phyloP scores from a whole-genome alignment of 2,113 vertebrate species.

The Cyprinodon tularosa region DNA sequence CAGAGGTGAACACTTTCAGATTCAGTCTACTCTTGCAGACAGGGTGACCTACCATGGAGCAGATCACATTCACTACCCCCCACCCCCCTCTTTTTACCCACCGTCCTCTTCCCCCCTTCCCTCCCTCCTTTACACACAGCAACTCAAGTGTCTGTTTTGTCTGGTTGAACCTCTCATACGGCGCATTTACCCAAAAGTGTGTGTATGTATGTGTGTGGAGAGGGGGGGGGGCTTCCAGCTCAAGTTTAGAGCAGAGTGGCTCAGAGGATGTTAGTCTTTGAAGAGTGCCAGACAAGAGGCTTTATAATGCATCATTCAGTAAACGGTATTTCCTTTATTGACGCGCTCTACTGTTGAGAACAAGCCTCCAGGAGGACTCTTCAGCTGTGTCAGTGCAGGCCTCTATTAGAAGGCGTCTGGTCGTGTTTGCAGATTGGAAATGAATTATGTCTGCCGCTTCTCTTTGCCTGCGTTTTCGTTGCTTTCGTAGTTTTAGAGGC shows the following conservation, averaged over 20 bases:
- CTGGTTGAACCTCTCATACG: slow-evolving; percentile 80
- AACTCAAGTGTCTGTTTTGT: slow-evolving; percentile 94
- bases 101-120: slow-evolving; percentile 49
- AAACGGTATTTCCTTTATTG: slow-evolving; percentile 85
- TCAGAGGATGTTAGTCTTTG: slow-evolving; percentile 89
- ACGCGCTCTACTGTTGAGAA: slow-evolving; percentile 79
- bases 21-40: slow-evolving; percentile 60
- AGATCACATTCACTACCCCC: slow-evolving; percentile 70
- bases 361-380: slow-evolving; percentile 76
- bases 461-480: slow-evolving; percentile 28
- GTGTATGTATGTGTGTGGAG: too few relatives aligned
- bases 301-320: slow-evolving; percentile 85
- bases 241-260: slow-evolving; percentile 82
- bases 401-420: slow-evolving; percentile 65
- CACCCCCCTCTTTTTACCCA: slow-evolving; percentile 35
- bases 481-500: slow-evolving; percentile 8
- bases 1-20: slow-evolving; percentile 58
- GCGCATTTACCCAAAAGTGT: slow-evolving; percentile 79
- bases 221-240: slow-evolving; percentile 78
- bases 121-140: slow-evolving; percentile 62
- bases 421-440: slow-evolving; percentile 50
- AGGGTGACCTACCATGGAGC: slow-evolving; percentile 73
- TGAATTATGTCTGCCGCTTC: slow-evolving; percentile 31
- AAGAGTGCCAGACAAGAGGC: slow-evolving; percentile 79
- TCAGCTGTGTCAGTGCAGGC: slow-evolving; percentile 66